A percentile compares a stretch with the other conserved stretches of the same genome.
These are phyloP conservation scores for Podiceps cristatus DNA, from an alignment of 2,113 vertebrate genomes.

Conservation along the genomic window DNA sequence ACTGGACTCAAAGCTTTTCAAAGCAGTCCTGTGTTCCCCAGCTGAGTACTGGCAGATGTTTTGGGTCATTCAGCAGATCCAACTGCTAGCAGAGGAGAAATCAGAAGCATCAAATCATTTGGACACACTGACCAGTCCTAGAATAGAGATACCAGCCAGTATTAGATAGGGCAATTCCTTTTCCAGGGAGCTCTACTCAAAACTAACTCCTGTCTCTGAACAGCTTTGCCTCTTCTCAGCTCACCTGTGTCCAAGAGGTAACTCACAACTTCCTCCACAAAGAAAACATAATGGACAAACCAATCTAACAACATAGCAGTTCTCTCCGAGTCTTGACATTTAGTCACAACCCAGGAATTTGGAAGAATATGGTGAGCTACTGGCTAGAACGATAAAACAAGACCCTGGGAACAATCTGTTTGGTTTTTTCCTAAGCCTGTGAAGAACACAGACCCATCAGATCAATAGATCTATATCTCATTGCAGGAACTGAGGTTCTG, in stretches of 20 bases:
- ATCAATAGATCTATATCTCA: background rate
- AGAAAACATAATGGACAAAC: rapidly evolving
- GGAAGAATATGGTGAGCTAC: background rate
- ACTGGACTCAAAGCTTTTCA: background rate
- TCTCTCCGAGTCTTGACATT: background rate
- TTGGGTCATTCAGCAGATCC: background rate
- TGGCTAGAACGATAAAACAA: background rate
- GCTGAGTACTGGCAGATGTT: background rate
- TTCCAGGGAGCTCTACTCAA: background rate
- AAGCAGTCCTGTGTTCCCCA: background rate
- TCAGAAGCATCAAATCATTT: background rate
- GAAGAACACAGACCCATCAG: background rate
- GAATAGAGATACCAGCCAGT: background rate
- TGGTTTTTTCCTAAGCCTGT: background rate
- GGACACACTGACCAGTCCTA: background rate
- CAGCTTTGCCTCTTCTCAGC: background rate
- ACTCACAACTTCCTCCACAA: background rate
- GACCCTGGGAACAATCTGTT: background rate
- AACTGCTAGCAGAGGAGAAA: background rate
- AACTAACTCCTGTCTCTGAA: background rate
- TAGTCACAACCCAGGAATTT: too few relatives aligned
- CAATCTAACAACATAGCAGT: rapidly evolving
- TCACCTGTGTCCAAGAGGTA: background rate
- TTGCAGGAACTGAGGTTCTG: rapidly evolving
- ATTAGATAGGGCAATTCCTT: background rate